Evolutionary conservation across 2,888 invertebrate genomes (phyloP), one percentile per base, ranked within the genome.

Genomic region (Pristionchus fissidentatus): DNA sequence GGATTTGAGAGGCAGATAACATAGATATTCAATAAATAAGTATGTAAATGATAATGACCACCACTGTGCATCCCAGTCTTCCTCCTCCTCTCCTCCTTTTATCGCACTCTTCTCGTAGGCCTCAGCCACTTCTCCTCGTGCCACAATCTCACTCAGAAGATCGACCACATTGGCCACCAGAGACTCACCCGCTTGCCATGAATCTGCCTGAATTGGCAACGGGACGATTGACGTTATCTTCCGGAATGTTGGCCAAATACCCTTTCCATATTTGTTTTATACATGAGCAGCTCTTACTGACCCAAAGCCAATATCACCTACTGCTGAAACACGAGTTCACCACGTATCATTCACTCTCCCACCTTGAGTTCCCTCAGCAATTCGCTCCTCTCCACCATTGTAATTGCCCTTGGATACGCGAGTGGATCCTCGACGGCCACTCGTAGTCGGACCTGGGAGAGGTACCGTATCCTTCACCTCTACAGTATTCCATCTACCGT

Each of bases 131-230:
- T 79, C 79, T 38, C 57, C 57, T 8, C n/a, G 38, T 0, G 78
- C 78, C 1, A 81, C 62, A 22, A 83, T 38, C 19, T 73, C 73
- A n/a, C 22, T 22, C 52, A 83, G 73, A 26, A 83, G 35, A 13
- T 38, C 49, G 32, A 57, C 83, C 49, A 83, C 70, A 55, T 83
- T 83, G n/a, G 73, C 70, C 15, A 83, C 83, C 3, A 83, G 83
- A 4, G 83, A 52, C 57, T 83, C 83, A 29, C 73, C 52, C 0
- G 49, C 13, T 0, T 19, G 8, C 83, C 83, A 83, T 0, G 32
- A 38, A 3, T 83, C 83, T 15, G 73, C 41, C 70, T 70, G 55
- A 13, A 38, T 2, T 5, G 4, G 5, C n/a, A 5, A 29, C 22
- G 19, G 75, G 32, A 0, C 7, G 22, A 3, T 13, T 32, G 8